These are phyloP conservation scores for Crocodylus rhombifer DNA, from an alignment of 2,797 vertebrate species.

Conservation along the genomic window DNA sequence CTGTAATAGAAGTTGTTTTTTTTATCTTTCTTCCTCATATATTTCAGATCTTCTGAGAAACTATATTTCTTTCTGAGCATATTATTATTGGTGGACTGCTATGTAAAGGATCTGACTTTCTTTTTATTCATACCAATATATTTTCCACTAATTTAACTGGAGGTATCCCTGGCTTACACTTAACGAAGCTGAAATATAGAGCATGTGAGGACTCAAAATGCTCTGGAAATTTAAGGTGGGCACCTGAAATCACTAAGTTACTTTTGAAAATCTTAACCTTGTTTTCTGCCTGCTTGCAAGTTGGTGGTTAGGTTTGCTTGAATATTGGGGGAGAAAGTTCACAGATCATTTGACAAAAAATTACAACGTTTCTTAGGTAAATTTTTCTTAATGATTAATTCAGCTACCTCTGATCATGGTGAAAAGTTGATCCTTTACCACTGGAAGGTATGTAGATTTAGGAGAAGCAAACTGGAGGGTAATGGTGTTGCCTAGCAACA, in stretches of 20 bases:
- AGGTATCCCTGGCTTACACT: neutral
- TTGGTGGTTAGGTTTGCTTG: neutral
- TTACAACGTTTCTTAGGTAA: neutral
- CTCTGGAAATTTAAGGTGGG: neutral
- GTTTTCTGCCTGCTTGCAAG: neutral
- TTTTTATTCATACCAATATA: conserved; percentile 6
- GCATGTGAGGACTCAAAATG: neutral
- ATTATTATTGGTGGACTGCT: conserved; percentile 33
- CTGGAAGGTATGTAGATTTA: neutral
- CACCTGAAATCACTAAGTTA: neutral
- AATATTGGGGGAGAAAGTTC: neutral
- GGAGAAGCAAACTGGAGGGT: neutral
- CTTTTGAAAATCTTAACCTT: neutral
- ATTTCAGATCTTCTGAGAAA: conserved; percentile 36
- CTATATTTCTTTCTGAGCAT: conserved; percentile 43
- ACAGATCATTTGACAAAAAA: neutral
- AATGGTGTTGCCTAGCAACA: neutral
- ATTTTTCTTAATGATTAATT: conserved; percentile 22
- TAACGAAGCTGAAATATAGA: neutral
- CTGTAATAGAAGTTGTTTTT: neutral
- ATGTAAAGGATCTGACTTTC: conserved; percentile 9
- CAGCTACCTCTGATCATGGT: neutral
- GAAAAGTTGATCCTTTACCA: neutral
- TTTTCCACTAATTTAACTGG: neutral
- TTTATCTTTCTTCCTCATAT: neutral